phyloP scores from a whole-genome alignment of 2,113 vertebrate species.

The Salvelinus fontinalis region DNA sequence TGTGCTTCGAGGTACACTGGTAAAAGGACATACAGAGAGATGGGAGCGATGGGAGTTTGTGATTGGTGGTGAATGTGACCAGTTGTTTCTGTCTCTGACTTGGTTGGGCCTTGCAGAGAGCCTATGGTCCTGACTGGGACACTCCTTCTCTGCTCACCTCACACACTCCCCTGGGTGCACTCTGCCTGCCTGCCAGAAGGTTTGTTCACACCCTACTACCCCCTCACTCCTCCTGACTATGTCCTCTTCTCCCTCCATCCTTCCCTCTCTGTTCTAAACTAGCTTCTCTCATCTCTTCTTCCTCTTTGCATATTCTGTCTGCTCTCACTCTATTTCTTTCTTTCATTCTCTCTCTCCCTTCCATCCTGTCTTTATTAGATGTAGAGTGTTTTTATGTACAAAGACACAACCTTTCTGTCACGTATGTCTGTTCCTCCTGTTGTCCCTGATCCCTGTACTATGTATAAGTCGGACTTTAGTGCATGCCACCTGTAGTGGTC shows the following conservation, averaged over 20 bases:
- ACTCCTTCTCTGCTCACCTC: constrained; percentile 84
- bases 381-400: too few relatives aligned
- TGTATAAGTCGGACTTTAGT: constrained; percentile 83
- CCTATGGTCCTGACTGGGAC: constrained; percentile 86
- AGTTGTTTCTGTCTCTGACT: constrained; percentile 85
- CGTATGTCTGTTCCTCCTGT: constrained; percentile 80
- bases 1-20: neutral
- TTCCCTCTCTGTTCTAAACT: constrained; percentile 77
- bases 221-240: neutral
- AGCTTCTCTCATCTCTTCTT: constrained; percentile 56
- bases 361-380: too few relatives aligned
- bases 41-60: neutral
- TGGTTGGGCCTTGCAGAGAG: constrained; percentile 86
- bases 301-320: neutral
- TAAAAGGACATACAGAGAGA: neutral
- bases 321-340: too few relatives aligned
- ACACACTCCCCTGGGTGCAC: constrained; percentile 86
- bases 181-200: constrained; percentile 77
- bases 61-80: constrained; percentile 74
- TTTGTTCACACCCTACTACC: constrained; percentile 78
- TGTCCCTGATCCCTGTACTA: constrained; percentile 84
- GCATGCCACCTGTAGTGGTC: constrained; percentile 71
- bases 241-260: constrained; percentile 5
- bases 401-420: constrained; percentile 40
- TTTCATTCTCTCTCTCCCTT: neutral